These are phyloP conservation scores for Scophthalmus maximus DNA, from an alignment of 2,113 vertebrate genomes.

Conservation along the genomic window DNA sequence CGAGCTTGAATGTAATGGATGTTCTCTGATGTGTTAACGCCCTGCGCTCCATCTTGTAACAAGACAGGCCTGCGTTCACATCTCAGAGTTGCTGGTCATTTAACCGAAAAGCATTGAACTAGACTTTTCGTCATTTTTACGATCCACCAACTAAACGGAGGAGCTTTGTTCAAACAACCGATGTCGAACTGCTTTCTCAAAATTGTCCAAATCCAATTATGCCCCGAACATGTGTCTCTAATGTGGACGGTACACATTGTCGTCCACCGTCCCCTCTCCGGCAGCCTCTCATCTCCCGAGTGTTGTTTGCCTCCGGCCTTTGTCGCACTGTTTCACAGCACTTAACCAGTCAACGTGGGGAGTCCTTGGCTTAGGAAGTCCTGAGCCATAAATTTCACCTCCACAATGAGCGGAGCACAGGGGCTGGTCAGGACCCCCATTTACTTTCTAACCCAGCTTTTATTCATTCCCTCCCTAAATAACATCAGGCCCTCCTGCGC, in stretches of 20 bases:
- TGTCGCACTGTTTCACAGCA: conserved; percentile 63
- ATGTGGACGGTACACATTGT: conserved; percentile 40
- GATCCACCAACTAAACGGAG: too few relatives aligned
- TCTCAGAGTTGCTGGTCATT: too few relatives aligned
- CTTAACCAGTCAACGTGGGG: conserved; percentile 84
- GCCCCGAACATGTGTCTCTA: conserved; percentile 43
- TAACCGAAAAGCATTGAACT: too few relatives aligned
- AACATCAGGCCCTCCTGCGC: conserved; percentile 72
- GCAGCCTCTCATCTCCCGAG: conserved; percentile 65
- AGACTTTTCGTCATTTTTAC: too few relatives aligned
- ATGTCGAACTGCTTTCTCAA: too few relatives aligned
- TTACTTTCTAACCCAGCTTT: conserved; percentile 79
- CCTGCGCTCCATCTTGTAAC: too few relatives aligned
- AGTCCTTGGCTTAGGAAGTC: conserved; percentile 85
- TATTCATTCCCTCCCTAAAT: conserved; percentile 78
- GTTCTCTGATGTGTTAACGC: too few relatives aligned
- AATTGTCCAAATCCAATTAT: background rate
- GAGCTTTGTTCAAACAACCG: too few relatives aligned
- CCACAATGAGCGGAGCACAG: conserved; percentile 77
- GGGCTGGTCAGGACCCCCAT: conserved; percentile 79
- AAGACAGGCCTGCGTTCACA: too few relatives aligned
- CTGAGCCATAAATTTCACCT: conserved; percentile 83
- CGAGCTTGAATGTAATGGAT: too few relatives aligned
- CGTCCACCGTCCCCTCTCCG: conserved; percentile 48
- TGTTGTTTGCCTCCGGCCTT: conserved; percentile 60